These are phyloP conservation scores for Eospalax fontanierii DNA, from an alignment of 2,797 vertebrate species.

Conservation along the genomic window DNA sequence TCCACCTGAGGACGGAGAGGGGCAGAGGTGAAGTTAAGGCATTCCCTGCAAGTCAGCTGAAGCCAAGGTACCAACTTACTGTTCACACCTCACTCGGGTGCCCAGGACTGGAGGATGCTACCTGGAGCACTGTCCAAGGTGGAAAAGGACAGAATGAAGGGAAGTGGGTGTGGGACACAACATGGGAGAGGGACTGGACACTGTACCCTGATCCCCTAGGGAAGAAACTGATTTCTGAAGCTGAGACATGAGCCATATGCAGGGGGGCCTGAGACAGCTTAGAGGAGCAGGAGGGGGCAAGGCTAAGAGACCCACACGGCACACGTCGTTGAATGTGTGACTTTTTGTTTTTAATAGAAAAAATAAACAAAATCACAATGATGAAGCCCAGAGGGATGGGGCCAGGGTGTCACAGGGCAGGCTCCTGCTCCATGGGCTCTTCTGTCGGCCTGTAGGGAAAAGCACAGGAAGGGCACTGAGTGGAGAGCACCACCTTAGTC, in stretches of 20 bases:
- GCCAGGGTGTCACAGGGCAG: constrained; percentile 90
- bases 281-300: constrained; percentile 67
- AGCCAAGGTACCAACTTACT: constrained; percentile 71
- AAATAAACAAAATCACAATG: constrained; percentile 91
- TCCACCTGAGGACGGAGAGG: constrained; percentile 24
- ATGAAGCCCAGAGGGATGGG: constrained; percentile 86
- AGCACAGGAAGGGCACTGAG: constrained; percentile 68
- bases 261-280: constrained; percentile 66
- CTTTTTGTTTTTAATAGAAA: constrained; percentile 91
- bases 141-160: constrained; percentile 33
- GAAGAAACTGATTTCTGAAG: constrained; percentile 34
- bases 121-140: background rate
- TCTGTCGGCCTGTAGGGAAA: constrained; percentile 91
- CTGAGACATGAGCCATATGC: background rate
- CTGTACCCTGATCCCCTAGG: background rate
- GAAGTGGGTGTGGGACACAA: background rate
- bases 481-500: background rate
- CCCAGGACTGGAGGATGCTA: background rate
- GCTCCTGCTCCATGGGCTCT: constrained; percentile 98
- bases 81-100: background rate
- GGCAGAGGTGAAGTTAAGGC: constrained; percentile 73
- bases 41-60: constrained; percentile 54
- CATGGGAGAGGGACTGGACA: background rate
- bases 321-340: constrained; percentile 87
- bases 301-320: constrained; percentile 87